phyloP scores from a whole-genome alignment of 2,113 vertebrate species.

The Oreocharis arfaki region DNA sequence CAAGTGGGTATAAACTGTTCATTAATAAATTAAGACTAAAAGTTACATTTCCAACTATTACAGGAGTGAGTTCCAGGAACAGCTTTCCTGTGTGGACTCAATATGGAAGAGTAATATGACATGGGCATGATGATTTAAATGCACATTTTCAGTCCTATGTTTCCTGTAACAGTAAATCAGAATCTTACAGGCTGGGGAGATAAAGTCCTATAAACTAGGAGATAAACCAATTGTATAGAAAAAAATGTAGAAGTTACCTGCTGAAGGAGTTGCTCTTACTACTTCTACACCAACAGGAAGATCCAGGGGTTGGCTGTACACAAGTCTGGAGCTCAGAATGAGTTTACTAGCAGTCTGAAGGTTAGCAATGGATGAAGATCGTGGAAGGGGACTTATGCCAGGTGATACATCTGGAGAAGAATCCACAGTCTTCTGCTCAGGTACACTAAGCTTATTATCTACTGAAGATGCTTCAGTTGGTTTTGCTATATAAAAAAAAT shows the following conservation, averaged over 20 bases:
- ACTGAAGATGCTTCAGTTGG: constrained; percentile 62
- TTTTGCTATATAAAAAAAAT: constrained; percentile 64
- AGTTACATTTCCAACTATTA: not conserved
- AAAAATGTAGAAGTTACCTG: constrained; percentile 73
- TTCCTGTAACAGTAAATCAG: not conserved
- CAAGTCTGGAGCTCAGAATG: constrained; percentile 91
- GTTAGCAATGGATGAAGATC: constrained; percentile 93
- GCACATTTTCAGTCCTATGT: not conserved
- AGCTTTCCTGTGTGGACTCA: not conserved
- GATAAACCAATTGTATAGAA: not conserved
- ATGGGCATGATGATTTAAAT: not conserved
- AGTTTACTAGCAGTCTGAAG: constrained; percentile 97
- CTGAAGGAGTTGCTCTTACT: constrained; percentile 93
- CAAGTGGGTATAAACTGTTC: not conserved
- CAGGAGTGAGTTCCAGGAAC: not conserved
- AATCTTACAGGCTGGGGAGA: not conserved
- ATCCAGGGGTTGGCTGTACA: constrained; percentile 88
- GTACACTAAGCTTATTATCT: constrained; percentile 83
- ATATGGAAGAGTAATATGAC: not conserved
- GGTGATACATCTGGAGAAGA: constrained; percentile 87
- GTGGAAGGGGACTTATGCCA: constrained; percentile 81
- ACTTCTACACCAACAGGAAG: constrained; percentile 91
- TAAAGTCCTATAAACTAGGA: not conserved
- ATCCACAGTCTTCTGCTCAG: constrained; percentile 75
- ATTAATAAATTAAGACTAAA: not conserved